phyloP scores from a whole-genome alignment of 2,888 invertebrate species.

The Papilio demoleus region DNA sequence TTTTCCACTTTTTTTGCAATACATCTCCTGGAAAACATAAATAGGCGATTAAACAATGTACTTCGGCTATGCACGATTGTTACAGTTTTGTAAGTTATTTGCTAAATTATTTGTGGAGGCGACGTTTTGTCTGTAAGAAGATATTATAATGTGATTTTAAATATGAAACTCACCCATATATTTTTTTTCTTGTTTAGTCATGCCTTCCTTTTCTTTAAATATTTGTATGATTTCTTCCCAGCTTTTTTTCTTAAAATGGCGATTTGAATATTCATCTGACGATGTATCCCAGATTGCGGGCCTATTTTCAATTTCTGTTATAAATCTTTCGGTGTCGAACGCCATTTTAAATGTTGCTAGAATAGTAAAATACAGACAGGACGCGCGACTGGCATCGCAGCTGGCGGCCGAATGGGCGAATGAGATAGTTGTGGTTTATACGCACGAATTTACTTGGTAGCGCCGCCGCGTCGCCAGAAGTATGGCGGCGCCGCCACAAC shows the following conservation, averaged over 20 bases:
- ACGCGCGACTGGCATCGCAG: conserved; percentile 16
- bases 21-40: conserved; percentile 42
- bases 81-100: neutral
- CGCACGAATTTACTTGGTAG: conserved; percentile 37
- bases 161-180: conserved; percentile 34
- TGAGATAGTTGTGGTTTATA: conserved; percentile 2
- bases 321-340: conserved; percentile 40
- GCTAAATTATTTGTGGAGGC: neutral
- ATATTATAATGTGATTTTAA: neutral
- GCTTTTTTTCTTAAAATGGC: conserved; percentile 38
- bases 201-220: conserved; percentile 39
- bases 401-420: conserved; percentile 27
- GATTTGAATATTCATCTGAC: conserved; percentile 35
- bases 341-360: conserved; percentile 9
- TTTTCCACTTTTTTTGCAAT: conserved; percentile 49
- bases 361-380: neutral
- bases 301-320: conserved; percentile 38
- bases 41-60: neutral
- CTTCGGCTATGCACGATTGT: neutral
- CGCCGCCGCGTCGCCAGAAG: conserved; percentile 37
- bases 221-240: conserved; percentile 42
- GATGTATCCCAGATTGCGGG: conserved; percentile 34
- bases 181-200: conserved; percentile 26
- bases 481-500: conserved; percentile 28
- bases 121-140: neutral